Conservation (phyloP, 2,888 invertebrate species). For the Dynastes maya region DNA sequence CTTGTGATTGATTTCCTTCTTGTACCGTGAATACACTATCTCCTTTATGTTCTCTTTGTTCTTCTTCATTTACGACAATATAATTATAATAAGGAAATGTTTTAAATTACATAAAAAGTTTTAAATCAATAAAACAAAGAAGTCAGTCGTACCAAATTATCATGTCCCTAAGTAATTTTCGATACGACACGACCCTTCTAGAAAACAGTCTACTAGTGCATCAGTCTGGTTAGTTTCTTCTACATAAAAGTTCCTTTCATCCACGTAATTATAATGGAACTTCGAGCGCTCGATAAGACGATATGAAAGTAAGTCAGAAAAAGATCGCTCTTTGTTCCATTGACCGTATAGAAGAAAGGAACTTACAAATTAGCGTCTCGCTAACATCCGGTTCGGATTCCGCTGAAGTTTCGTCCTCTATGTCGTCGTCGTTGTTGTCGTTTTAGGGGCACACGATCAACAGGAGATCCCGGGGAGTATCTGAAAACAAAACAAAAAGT, state of each 20-base stretch:
- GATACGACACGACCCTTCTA: too few species aligned
- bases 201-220: too few species aligned
- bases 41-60: too few species aligned
- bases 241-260: neutral
- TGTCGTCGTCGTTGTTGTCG: slow-evolving; percentile 6
- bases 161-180: neutral
- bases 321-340: slow-evolving; percentile 12
- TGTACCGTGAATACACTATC: too few species aligned
- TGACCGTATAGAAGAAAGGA: slow-evolving; percentile 10
- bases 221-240: neutral
- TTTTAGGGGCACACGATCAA: slow-evolving; percentile 39
- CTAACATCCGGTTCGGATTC: slow-evolving; percentile 30
- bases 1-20: too few species aligned
- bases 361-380: slow-evolving; percentile 35
- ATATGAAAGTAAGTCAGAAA: slow-evolving; percentile 16
- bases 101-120: too few species aligned
- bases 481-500: slow-evolving; percentile 46
- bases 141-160: too few species aligned
- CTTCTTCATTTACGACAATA: too few species aligned
- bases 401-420: slow-evolving; percentile 3
- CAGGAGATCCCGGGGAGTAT: slow-evolving; percentile 36
- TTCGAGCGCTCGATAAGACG: neutral
- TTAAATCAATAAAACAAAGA: too few species aligned
- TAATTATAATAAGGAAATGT: too few species aligned
- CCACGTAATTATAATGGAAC: slow-evolving; percentile 20